Evolutionary conservation across 1,140 invertebrate genomes (phyloP), one percentile per base, ranked within the genome.

Genomic region (Scaptomyza hsui): DNA sequence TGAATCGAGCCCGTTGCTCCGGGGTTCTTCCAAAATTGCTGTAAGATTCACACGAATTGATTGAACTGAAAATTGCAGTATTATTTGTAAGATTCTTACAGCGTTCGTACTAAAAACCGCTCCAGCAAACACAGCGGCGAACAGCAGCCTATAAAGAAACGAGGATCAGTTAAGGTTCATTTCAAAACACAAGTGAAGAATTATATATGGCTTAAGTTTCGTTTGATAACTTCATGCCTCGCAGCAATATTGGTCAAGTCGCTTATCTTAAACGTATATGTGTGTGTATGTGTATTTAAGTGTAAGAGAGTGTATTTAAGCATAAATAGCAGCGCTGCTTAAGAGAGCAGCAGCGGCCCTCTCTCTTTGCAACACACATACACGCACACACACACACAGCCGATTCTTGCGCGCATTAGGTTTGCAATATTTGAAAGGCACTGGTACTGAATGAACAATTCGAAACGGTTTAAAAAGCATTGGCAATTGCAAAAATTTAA

Each of bases 21-120:
- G 16, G 83, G 32, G 16, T 68, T 62, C 67, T 76, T 81, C 92
- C 92, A 92, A 81, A 92, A 91, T 92, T 92, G 92, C 92, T 92
- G 42, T 13, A 49, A 21, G 26, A 15, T 44, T 35, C n/a, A 13
- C 24, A 32, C 10, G n/a, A 4, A 47, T 49, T 18, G 2, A 37
- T 5, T 16, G 5, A 3, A 48, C 7, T 37, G 19, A 7, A 24
- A 15, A 44, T 21, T 18, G 19, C 35, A 19, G 6, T 6, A 13
- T 15, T 6, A 10, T 15, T 35, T 16, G 13, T n/a, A 42, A 35
- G 15, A 37, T 57, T 62, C 72, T 82, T 91, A 91, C 89, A 78
- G 89, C 89, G 57, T 91, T 75, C 41, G 80, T 75, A 69, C 65
- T 72, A 45, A 75, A 45, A 55, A 91, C 79, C 61, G 64, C 86